Evolutionary conservation across 2,888 invertebrate genomes (phyloP).

Genomic region (Drosophila mercatorum): DNA sequence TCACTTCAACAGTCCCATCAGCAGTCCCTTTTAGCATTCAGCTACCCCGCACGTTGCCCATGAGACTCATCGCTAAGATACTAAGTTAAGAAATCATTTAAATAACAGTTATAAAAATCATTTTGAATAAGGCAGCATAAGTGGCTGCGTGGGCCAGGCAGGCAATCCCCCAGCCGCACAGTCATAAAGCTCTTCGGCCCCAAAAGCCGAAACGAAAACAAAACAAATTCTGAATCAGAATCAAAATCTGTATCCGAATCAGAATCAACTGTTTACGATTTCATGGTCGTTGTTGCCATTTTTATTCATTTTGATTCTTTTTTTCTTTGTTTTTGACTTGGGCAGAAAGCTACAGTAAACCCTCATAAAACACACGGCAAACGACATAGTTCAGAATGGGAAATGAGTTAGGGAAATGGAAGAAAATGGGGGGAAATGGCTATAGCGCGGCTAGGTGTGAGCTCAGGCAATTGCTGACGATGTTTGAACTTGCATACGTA

Average conservation of each 20-base stretch:
- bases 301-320: constrained; percentile 26
- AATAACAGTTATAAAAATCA: constrained; percentile 9
- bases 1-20: not conserved
- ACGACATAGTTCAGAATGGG: constrained; percentile 32
- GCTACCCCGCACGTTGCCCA: not conserved
- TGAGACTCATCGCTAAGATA: not conserved
- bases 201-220: not conserved
- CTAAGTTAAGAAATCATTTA: constrained; percentile 4
- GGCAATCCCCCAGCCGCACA: not conserved
- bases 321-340: constrained; percentile 21
- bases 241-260: constrained; percentile 55
- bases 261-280: constrained; percentile 65
- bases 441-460: constrained; percentile 8
- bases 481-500: constrained; percentile 35
- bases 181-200: constrained; percentile 6
- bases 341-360: constrained; percentile 55
- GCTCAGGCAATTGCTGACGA: constrained; percentile 52
- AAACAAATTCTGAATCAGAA: constrained; percentile 50
- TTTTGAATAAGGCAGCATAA: constrained; percentile 4
- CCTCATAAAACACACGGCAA: constrained; percentile 66
- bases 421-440: constrained; percentile 2
- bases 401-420: constrained; percentile 9
- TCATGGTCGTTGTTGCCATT: constrained; percentile 51
- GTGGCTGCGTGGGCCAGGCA: not conserved
- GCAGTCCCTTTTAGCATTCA: not conserved